These are phyloP conservation scores for Bombus confusus DNA, from an alignment of 1,140 invertebrate species.

Conservation along the genomic window DNA sequence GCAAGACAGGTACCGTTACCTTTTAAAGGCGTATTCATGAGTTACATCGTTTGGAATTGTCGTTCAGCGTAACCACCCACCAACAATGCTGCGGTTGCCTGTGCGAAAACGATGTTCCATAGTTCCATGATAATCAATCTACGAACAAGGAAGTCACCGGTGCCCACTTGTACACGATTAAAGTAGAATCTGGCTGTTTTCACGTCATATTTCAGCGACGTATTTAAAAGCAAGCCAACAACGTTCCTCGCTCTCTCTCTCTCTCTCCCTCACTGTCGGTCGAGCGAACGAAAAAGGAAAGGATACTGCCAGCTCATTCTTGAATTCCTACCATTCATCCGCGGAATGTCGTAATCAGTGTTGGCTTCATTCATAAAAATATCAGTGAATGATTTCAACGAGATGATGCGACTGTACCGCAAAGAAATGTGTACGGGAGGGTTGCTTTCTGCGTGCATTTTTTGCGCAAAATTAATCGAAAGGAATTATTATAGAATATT, in stretches of 20 bases:
- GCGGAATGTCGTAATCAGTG: slow-evolving; percentile 56
- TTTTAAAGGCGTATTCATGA: slow-evolving; percentile 35
- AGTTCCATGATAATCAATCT: slow-evolving; percentile 18
- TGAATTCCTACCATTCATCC: slow-evolving; percentile 57
- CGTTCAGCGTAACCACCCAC: slow-evolving; percentile 29
- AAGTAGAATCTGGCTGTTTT: neutral
- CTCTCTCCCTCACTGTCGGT: neutral
- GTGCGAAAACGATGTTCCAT: slow-evolving; percentile 17
- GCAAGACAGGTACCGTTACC: slow-evolving; percentile 25
- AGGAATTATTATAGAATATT: neutral
- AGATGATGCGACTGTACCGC: neutral
- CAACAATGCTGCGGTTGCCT: neutral
- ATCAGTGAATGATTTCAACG: neutral
- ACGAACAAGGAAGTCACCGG: neutral
- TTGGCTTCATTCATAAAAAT: slow-evolving; percentile 65
- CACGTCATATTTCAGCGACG: slow-evolving; percentile 2
- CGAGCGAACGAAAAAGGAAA: slow-evolving; percentile 35
- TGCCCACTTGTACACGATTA: slow-evolving; percentile 6
- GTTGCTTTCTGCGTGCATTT: neutral
- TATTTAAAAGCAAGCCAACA: slow-evolving; percentile 43
- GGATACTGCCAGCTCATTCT: slow-evolving; percentile 58
- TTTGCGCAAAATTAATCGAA: neutral
- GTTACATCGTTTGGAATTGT: slow-evolving; percentile 27
- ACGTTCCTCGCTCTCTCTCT: slow-evolving; percentile 8
- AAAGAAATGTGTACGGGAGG: neutral